A percentile compares a stretch with the other conserved stretches of the same genome.
phyloP scores from a whole-genome alignment of 2,888 invertebrate genomes.

The Agrochola lota region DNA sequence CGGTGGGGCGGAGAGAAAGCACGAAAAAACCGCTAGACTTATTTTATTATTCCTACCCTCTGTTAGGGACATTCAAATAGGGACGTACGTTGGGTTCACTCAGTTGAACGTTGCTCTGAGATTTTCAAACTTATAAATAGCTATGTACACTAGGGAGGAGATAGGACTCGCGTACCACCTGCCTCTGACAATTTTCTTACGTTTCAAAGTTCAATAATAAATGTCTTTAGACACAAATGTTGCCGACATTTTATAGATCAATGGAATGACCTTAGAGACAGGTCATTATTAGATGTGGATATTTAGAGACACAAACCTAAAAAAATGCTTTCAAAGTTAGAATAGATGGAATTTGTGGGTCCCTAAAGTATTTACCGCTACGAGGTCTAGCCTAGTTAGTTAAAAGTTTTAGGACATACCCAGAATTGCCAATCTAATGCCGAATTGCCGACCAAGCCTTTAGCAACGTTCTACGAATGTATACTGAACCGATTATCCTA shows the following conservation, averaged over 20 bases:
- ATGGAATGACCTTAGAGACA: slow-evolving; percentile 29
- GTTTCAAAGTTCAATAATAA: slow-evolving; percentile 35
- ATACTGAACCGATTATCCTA: slow-evolving; percentile 55
- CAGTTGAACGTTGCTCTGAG: slow-evolving; percentile 46
- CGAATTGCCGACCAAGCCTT: slow-evolving; percentile 39
- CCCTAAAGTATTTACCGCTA: slow-evolving; percentile 27
- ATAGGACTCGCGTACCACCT: slow-evolving; percentile 33
- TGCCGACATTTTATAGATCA: slow-evolving; percentile 37
- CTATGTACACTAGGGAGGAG: slow-evolving; percentile 17
- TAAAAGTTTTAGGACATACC: slow-evolving; percentile 42
- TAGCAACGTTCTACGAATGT: slow-evolving; percentile 36
- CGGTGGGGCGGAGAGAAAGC: slow-evolving; percentile 31
- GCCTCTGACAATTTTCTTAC: slow-evolving; percentile 39
- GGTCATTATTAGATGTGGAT: slow-evolving; percentile 9
- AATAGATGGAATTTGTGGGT: slow-evolving; percentile 9
- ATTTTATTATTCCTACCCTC: slow-evolving; percentile 66
- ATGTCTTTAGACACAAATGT: slow-evolving; percentile 31
- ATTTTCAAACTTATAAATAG: slow-evolving; percentile 54
- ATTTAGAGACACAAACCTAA: slow-evolving; percentile 7
- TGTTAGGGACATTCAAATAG: slow-evolving; percentile 64
- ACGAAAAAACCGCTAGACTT: slow-evolving; percentile 62
- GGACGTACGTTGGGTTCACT: slow-evolving; percentile 45
- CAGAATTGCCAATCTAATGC: slow-evolving; percentile 30
- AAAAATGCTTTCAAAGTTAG: slow-evolving; percentile 20
- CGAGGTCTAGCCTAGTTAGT: slow-evolving; percentile 14